phyloP scores from a whole-genome alignment of 2,888 invertebrate genomes.

The Melieria omissa region DNA sequence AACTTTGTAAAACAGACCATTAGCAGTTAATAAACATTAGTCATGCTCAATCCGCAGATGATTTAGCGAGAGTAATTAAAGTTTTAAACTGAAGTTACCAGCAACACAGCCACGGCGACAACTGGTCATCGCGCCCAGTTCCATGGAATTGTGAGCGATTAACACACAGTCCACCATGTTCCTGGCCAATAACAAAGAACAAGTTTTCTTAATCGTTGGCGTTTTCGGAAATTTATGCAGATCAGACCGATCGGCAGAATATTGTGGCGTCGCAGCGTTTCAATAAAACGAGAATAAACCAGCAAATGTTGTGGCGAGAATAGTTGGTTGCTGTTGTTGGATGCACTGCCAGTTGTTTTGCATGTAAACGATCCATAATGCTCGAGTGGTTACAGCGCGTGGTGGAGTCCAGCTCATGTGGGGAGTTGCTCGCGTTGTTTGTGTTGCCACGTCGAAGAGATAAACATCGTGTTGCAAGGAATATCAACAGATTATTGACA shows the following conservation, averaged over 20 bases:
- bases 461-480: too few relatives aligned
- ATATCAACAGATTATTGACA: too few relatives aligned
- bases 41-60: constrained; percentile 60
- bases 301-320: background rate
- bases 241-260: constrained; percentile 35
- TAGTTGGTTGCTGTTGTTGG: background rate
- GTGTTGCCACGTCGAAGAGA: too few relatives aligned
- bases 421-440: too few relatives aligned
- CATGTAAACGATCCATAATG: too few relatives aligned
- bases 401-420: too few relatives aligned
- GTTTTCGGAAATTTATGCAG: constrained; percentile 51
- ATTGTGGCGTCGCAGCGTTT: background rate
- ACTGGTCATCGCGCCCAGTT: constrained; percentile 43
- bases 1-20: constrained; percentile 67
- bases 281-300: background rate
- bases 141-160: constrained; percentile 44
- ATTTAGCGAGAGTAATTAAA: constrained; percentile 64
- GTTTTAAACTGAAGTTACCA: constrained; percentile 48
- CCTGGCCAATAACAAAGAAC: constrained; percentile 36
- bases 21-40: constrained; percentile 67
- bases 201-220: constrained; percentile 46
- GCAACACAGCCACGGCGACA: background rate
- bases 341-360: background rate
- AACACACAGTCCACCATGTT: background rate
- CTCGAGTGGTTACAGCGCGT: too few relatives aligned